Percentiles rank a stretch among this genome's conserved stretches.
Conservation (phyloP, 2,888 invertebrate species). For the Limnephilus marmoratus region DNA sequence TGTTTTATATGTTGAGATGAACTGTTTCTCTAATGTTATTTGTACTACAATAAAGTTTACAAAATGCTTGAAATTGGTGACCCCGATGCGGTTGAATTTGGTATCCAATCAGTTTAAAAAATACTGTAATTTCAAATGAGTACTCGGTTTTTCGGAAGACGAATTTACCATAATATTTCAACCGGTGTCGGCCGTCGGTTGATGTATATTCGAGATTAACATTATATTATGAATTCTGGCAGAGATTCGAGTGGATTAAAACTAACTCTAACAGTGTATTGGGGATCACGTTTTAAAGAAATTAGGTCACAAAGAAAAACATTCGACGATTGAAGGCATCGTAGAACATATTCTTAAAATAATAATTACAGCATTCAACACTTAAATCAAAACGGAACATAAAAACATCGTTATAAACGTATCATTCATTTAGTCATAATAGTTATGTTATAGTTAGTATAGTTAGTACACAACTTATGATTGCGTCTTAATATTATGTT, state of each 20-base stretch:
- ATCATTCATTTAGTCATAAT: background rate
- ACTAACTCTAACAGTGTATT: background rate
- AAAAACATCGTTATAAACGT: background rate
- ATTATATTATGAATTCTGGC: background rate
- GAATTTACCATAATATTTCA: background rate
- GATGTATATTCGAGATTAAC: background rate
- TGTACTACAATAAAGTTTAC: background rate
- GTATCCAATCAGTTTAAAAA: background rate
- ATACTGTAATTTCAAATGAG: background rate
- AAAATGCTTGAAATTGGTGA: background rate
- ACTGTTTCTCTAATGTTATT: background rate
- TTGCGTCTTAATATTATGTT: background rate
- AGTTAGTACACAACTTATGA: background rate
- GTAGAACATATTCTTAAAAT: background rate
- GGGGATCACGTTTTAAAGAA: background rate
- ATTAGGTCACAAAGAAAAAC: background rate
- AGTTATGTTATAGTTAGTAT: background rate
- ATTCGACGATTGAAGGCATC: background rate
- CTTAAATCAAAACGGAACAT: background rate
- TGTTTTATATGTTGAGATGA: background rate
- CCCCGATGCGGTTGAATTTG: background rate
- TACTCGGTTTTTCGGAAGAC: background rate
- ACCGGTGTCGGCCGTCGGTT: background rate
- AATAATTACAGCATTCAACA: background rate
- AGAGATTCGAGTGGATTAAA: background rate